Conservation (phyloP, 2,113 vertebrate species). For the Syrrhaptes paradoxus region DNA sequence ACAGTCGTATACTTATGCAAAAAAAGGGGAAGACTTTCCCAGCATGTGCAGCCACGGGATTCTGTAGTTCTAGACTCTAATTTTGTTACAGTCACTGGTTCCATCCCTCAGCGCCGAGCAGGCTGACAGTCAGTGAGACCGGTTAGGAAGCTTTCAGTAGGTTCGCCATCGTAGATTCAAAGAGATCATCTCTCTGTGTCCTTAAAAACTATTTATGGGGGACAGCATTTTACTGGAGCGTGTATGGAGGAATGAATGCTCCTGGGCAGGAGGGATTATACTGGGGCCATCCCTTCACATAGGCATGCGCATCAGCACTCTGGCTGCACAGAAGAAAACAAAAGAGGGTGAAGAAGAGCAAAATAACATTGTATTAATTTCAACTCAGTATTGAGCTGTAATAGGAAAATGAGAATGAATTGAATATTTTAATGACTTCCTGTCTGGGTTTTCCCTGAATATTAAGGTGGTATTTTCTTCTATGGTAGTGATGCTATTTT, state of each 20-base stretch:
- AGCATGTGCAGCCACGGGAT: background rate
- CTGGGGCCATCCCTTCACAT: background rate
- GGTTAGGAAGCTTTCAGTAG: background rate
- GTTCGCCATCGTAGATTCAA: background rate
- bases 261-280: background rate
- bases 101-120: background rate
- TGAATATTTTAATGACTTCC: background rate
- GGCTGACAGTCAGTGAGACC: background rate
- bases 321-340: background rate
- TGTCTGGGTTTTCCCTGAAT: background rate
- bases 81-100: background rate
- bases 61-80: background rate
- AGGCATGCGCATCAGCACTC: background rate
- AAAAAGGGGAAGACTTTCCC: background rate
- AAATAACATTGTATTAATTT: background rate
- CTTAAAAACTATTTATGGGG: background rate
- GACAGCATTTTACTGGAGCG: background rate
- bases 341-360: background rate
- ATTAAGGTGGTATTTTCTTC: background rate
- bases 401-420: background rate
- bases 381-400: background rate
- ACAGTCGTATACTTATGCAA: background rate
- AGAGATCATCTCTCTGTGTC: background rate
- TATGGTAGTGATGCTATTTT: background rate
- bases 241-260: background rate